Percentiles rank a stretch among this genome's conserved stretches.
phyloP scores from a whole-genome alignment of 2,113 vertebrate genomes.

The Athene cunicularia region DNA sequence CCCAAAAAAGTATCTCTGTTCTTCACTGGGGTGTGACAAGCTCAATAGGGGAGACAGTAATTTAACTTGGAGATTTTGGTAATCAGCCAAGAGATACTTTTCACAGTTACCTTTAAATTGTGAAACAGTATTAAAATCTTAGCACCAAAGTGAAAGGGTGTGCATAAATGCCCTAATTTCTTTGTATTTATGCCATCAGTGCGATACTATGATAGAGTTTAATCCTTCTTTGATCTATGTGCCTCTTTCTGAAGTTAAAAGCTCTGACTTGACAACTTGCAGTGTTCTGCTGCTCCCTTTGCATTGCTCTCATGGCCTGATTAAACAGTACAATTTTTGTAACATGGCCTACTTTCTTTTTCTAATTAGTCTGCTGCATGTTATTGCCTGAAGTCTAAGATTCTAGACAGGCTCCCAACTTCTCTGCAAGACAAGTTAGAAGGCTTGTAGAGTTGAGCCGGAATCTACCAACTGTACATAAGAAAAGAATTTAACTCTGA shows the following conservation, averaged over 20 bases:
- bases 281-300: background rate
- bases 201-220: background rate
- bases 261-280: background rate
- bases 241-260: constrained; percentile 2
- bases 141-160: background rate
- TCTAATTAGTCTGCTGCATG: constrained; percentile 12
- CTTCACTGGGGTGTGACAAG: background rate
- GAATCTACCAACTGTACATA: too few species aligned
- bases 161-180: background rate
- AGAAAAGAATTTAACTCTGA: too few species aligned
- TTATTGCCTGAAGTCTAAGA: background rate
- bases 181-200: background rate
- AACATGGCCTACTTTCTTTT: constrained; percentile 17
- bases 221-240: background rate
- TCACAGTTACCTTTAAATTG: background rate
- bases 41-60: background rate
- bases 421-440: too few species aligned
- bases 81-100: background rate
- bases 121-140: background rate
- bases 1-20: background rate
- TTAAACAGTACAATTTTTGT: constrained; percentile 20
- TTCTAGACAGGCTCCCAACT: too few species aligned
- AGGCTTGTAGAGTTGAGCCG: too few species aligned
- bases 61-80: background rate
- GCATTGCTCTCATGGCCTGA: background rate